phyloP scores from a whole-genome alignment of 2,113 vertebrate species.

The Nothobranchius furzeri region DNA sequence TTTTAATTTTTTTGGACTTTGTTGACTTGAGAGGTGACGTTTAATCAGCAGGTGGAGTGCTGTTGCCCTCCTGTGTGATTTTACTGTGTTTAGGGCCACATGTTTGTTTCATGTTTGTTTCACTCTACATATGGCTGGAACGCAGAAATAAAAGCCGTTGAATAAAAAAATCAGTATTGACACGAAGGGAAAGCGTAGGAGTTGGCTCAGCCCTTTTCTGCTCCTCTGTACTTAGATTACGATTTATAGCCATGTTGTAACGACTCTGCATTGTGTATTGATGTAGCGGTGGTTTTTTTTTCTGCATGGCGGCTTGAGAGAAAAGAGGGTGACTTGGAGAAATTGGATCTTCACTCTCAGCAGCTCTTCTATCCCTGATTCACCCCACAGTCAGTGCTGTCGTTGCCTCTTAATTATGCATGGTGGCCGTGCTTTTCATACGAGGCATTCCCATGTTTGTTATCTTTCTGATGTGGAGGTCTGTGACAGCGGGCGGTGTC shows the following conservation, averaged over 20 bases:
- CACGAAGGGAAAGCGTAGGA: constrained; percentile 6
- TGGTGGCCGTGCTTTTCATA: constrained; percentile 20
- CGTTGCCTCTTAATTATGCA: constrained; percentile 69
- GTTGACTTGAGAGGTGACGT: no score
- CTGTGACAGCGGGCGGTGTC: not conserved
- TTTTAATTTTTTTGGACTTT: no score
- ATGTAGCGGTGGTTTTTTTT: constrained; percentile 18
- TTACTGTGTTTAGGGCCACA: constrained; percentile 43
- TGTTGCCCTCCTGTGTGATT: constrained; percentile 38
- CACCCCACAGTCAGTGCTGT: constrained; percentile 45
- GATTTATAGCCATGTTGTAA: constrained; percentile 2
- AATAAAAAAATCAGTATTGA: constrained; percentile 50
- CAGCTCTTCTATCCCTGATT: constrained; percentile 53
- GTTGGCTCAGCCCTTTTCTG: not conserved
- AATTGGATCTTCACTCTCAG: constrained; percentile 47
- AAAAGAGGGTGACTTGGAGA: constrained; percentile 47
- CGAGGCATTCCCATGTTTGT: constrained; percentile 33
- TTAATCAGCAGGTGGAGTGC: constrained; percentile 28
- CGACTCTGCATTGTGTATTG: constrained; percentile 21
- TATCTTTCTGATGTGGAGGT: constrained; percentile 26
- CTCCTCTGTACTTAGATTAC: not conserved
- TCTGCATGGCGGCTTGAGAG: not conserved
- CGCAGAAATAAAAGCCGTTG: constrained; percentile 29
- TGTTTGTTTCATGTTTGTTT: constrained; percentile 7
- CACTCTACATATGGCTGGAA: constrained; percentile 7